These are phyloP conservation scores for Baccha elongata DNA, from an alignment of 2,888 invertebrate genomes.

Conservation along the genomic window DNA sequence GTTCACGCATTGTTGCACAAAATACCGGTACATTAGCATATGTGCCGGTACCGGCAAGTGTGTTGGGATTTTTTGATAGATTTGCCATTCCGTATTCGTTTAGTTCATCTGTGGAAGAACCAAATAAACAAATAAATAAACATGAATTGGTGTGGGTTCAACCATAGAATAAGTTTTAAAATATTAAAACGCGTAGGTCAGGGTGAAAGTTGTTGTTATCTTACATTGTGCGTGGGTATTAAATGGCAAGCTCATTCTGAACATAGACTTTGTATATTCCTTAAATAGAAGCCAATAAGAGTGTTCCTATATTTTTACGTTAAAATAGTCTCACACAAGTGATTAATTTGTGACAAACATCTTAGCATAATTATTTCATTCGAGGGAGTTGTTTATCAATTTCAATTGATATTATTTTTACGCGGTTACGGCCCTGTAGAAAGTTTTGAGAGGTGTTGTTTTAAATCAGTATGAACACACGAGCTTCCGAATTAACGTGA, in stretches of 20 bases:
- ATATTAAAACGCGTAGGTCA: conserved; percentile 20
- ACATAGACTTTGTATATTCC: conserved; percentile 7
- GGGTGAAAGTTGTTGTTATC: conserved; percentile 26
- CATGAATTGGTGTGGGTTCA: background rate
- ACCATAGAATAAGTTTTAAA: background rate
- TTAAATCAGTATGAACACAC: too few species aligned
- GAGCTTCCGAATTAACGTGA: too few species aligned
- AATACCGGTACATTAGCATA: conserved; percentile 84
- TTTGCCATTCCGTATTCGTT: conserved; percentile 80
- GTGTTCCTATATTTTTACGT: too few species aligned
- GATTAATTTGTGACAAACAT: conserved; percentile 28
- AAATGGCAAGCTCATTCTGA: conserved; percentile 4
- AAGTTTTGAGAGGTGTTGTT: too few species aligned
- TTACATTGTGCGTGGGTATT: conserved; percentile 4
- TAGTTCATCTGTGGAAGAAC: conserved; percentile 59
- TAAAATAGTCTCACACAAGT: too few species aligned
- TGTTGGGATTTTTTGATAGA: conserved; percentile 77
- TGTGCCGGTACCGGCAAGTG: conserved; percentile 63
- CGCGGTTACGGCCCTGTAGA: too few species aligned
- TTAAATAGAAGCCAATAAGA: background rate
- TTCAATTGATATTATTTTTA: too few species aligned
- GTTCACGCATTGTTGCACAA: conserved; percentile 84
- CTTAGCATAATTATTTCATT: background rate
- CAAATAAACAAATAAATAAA: background rate
- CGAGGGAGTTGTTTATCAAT: too few species aligned